phyloP scores from a whole-genome alignment of 2,113 vertebrate genomes.

The Phalacrocorax pelagicus region DNA sequence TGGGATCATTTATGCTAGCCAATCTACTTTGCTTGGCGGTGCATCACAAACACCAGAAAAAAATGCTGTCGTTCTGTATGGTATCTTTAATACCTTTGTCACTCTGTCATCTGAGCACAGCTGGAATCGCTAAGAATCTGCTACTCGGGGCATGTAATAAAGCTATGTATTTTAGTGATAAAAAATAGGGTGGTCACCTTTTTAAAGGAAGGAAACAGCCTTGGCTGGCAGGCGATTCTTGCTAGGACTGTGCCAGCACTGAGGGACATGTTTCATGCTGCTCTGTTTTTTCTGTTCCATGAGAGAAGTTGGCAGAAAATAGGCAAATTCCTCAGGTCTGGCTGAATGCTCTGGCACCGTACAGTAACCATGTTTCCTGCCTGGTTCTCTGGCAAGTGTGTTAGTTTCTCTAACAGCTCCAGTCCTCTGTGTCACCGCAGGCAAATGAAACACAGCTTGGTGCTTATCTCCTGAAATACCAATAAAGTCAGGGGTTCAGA shows the following conservation, averaged over 20 bases:
- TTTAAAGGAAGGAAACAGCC: neutral
- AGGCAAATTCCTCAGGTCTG: slow-evolving; percentile 31
- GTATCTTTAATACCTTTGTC: neutral
- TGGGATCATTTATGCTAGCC: neutral
- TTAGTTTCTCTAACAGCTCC: neutral
- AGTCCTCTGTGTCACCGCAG: neutral
- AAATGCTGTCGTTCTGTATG: neutral
- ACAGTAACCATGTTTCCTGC: slow-evolving; percentile 28
- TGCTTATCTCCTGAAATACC: slow-evolving; percentile 31
- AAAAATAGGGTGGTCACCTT: neutral
- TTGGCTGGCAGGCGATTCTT: neutral
- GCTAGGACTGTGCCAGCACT: neutral
- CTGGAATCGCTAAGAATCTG: neutral
- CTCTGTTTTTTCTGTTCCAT: slow-evolving; percentile 37
- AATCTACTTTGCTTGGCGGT: neutral
- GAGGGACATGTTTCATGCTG: neutral
- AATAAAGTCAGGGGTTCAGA: neutral
- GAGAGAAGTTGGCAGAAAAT: slow-evolving; percentile 33
- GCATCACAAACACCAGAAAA: neutral
- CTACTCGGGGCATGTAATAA: neutral
- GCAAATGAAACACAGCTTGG: neutral
- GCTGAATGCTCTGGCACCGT: slow-evolving; percentile 12
- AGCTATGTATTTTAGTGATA: neutral
- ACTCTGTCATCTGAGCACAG: neutral
- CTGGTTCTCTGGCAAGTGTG: neutral